Percentiles rank a stretch among this genome's conserved stretches.
These are phyloP conservation scores for Drosophila micromelanica DNA, from an alignment of 1,140 invertebrate genomes.

Conservation along the genomic window DNA sequence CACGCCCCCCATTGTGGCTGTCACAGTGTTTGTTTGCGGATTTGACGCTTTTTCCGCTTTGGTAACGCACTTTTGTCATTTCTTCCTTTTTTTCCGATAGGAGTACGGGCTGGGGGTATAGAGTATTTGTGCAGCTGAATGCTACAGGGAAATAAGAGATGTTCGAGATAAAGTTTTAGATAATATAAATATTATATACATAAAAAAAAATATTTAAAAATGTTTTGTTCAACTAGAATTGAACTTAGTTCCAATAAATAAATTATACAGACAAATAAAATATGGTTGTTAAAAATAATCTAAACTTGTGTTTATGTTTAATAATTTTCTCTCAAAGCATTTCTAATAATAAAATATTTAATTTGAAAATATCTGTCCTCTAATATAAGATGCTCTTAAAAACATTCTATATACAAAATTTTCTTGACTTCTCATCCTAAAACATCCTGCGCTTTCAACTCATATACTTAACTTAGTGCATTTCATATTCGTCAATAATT, in stretches of 20 bases:
- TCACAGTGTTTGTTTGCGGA: conserved; percentile 80
- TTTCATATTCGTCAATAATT: conserved; percentile 53
- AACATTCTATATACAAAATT: neutral
- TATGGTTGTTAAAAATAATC: no score
- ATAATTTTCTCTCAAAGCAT: no score
- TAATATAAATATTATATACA: neutral
- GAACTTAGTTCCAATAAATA: no score
- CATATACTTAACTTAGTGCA: conserved; percentile 39
- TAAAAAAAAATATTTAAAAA: no score
- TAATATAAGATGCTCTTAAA: neutral
- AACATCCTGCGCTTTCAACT: neutral
- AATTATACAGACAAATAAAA: neutral
- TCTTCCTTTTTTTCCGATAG: conserved; percentile 11
- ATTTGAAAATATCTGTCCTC: no score
- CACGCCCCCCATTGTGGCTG: conserved; percentile 65
- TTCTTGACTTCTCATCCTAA: neutral
- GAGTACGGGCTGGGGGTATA: conserved; percentile 5
- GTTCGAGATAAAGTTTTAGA: conserved; percentile 5
- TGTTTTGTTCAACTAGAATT: no score
- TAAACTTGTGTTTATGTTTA: no score
- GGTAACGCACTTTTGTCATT: conserved; percentile 57
- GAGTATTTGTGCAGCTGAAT: conserved; percentile 32
- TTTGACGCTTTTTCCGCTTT: conserved; percentile 73
- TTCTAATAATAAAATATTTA: no score
- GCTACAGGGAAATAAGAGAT: conserved; percentile 6